Conservation (phyloP, 2,113 vertebrate genomes). For the Vulpes vulpes region DNA sequence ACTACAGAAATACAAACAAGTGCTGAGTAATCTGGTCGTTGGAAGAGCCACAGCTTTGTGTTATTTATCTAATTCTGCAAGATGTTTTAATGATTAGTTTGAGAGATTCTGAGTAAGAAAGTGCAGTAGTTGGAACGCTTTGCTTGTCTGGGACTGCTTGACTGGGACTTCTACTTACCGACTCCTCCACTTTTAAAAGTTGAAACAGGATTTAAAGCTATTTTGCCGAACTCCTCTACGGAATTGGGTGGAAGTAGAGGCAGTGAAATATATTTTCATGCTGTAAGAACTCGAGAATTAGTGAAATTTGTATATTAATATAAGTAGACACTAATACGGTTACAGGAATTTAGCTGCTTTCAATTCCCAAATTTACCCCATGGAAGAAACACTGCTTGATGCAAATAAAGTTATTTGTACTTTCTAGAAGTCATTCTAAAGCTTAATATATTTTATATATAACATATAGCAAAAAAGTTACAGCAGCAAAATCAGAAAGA, state of each 20-base stretch:
- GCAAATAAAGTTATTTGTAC: constrained; percentile 37
- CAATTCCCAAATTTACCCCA: neutral
- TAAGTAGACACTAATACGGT: neutral
- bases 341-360: constrained; percentile 32
- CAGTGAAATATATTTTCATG: constrained; percentile 25
- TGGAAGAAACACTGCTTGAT: constrained; percentile 38
- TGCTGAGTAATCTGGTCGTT: constrained; percentile 81
- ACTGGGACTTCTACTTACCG: constrained; percentile 44
- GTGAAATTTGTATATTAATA: constrained; percentile 48
- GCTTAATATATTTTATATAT: neutral
- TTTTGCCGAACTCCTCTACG: neutral
- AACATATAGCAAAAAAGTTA: constrained; percentile 1
- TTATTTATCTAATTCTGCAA: constrained; percentile 74
- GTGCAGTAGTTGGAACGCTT: constrained; percentile 60
- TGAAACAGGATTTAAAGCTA: constrained; percentile 16
- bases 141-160: constrained; percentile 31
- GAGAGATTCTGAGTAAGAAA: constrained; percentile 65
- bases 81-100: constrained; percentile 76
- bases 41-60: constrained; percentile 67
- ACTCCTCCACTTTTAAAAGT: constrained; percentile 46
- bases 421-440: constrained; percentile 59
- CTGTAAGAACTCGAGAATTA: constrained; percentile 45
- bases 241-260: neutral
- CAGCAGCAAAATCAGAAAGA: constrained; percentile 47
- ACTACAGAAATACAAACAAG: constrained; percentile 66